These are phyloP conservation scores for Parnassius orleans DNA, from an alignment of 2,888 invertebrate species.

Conservation along the genomic window DNA sequence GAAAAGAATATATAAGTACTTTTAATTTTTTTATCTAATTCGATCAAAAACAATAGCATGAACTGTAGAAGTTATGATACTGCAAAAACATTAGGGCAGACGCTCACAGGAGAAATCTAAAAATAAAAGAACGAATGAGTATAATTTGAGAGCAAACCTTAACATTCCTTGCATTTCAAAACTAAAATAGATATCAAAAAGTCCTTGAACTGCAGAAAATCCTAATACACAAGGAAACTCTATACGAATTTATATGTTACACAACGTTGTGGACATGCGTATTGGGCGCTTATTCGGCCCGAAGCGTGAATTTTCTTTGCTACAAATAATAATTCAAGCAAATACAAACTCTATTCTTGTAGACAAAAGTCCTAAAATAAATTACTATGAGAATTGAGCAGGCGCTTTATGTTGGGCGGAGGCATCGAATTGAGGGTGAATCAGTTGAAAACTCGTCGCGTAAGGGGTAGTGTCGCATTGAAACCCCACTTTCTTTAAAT, in stretches of 20 bases:
- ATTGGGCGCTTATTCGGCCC: slow-evolving; percentile 73
- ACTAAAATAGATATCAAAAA: slow-evolving; percentile 67
- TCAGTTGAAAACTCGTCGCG: slow-evolving; percentile 75
- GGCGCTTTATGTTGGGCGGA: slow-evolving; percentile 79
- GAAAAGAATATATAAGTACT: too few relatives aligned
- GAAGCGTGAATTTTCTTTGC: slow-evolving; percentile 74
- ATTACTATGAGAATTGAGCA: slow-evolving; percentile 53
- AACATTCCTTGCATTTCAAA: slow-evolving; percentile 32
- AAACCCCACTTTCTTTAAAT: slow-evolving; percentile 61
- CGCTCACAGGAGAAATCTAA: too few relatives aligned
- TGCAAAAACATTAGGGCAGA: too few relatives aligned
- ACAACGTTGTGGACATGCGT: slow-evolving; percentile 78
- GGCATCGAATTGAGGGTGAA: slow-evolving; percentile 76
- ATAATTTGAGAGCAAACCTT: background rate
- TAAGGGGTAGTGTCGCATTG: slow-evolving; percentile 63
- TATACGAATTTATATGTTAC: slow-evolving; percentile 67
- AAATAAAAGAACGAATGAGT: too few relatives aligned
- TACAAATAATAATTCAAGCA: slow-evolving; percentile 42
- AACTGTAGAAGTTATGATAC: too few relatives aligned
- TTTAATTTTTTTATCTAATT: too few relatives aligned
- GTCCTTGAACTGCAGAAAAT: slow-evolving; percentile 78
- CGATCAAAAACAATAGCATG: too few relatives aligned
- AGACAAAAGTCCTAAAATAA: slow-evolving; percentile 41
- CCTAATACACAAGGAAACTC: slow-evolving; percentile 74
- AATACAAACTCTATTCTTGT: slow-evolving; percentile 45